A percentile compares a stretch with the other conserved stretches of the same genome.
Evolutionary conservation across 2,113 vertebrate genomes (phyloP).

Genomic region (Axis porcinus): DNA sequence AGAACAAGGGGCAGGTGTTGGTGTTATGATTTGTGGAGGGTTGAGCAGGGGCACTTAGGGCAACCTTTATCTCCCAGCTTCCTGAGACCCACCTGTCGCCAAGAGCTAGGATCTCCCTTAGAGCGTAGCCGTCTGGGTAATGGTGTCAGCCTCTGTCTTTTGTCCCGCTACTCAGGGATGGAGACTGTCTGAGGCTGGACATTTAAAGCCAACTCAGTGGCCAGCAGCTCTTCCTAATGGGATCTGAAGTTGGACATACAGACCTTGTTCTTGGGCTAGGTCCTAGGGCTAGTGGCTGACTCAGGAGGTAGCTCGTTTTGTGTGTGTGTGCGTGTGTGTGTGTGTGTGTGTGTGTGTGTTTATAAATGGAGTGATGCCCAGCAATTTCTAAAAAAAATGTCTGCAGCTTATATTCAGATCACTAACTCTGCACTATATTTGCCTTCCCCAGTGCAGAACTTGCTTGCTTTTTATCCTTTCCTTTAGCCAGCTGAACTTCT

Average conservation of each 20-base stretch:
- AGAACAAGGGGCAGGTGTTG: accelerated
- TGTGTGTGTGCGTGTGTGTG: no score
- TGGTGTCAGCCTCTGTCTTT: background rate
- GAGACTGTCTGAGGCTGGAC: background rate
- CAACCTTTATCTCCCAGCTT: background rate
- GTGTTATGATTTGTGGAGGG: background rate
- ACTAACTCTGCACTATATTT: background rate
- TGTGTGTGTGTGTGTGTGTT: background rate
- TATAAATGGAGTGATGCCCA: background rate
- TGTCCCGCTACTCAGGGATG: background rate
- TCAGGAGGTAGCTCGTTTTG: background rate
- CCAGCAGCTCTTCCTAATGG: background rate
- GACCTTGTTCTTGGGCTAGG: background rate
- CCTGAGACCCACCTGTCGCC: background rate
- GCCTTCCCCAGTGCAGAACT: background rate
- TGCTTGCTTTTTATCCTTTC: background rate
- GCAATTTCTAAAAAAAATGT: background rate
- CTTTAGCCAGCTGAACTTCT: background rate
- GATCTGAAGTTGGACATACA: background rate
- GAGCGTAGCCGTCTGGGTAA: background rate
- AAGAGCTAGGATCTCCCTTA: background rate
- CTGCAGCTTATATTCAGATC: background rate
- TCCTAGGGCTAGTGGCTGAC: background rate
- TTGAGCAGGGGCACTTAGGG: background rate
- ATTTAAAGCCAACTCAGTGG: background rate